phyloP scores from a whole-genome alignment of 2,797 vertebrate genomes.

The Typhlichthys eigenmanni region DNA sequence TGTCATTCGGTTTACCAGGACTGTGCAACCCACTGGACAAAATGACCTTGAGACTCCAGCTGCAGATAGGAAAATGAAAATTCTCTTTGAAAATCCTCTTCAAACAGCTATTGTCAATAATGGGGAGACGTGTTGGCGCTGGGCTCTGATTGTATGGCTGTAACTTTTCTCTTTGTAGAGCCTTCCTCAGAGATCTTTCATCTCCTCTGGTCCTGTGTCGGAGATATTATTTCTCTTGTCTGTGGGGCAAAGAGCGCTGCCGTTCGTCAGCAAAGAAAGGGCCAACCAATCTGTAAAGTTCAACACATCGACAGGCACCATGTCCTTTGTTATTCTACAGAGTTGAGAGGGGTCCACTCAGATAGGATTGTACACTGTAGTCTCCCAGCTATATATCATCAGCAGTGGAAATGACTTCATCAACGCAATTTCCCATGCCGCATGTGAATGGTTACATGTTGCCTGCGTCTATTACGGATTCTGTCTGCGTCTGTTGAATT shows the following conservation, averaged over 20 bases:
- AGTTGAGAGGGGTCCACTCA: constrained; percentile 45
- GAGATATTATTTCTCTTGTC: constrained; percentile 30
- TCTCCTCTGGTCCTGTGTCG: constrained; percentile 21
- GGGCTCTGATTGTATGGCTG: constrained; percentile 41
- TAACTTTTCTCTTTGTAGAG: constrained; percentile 39
- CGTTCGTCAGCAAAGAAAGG: constrained; percentile 37
- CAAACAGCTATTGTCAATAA: constrained; percentile 32
- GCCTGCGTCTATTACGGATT: constrained; percentile 7
- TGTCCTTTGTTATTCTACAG: constrained; percentile 26
- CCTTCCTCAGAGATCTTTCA: constrained; percentile 53
- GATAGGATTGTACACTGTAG: constrained; percentile 57
- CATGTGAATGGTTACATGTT: constrained; percentile 8
- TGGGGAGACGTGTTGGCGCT: constrained; percentile 16
- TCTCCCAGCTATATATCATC: constrained; percentile 33
- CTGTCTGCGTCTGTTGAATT: constrained; percentile 28
- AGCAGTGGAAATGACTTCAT: constrained; percentile 36
- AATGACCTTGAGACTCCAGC: constrained; percentile 3
- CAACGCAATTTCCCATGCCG: constrained; percentile 15
- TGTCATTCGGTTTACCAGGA: not conserved
- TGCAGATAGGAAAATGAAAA: constrained; percentile 9
- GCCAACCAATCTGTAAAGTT: constrained; percentile 19
- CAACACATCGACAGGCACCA: constrained; percentile 33
- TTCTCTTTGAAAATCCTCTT: constrained; percentile 29
- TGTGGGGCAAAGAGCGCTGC: constrained; percentile 23
- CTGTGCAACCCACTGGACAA: constrained; percentile 1